These are phyloP conservation scores for Cotesia chilonis DNA, from an alignment of 1,140 invertebrate species.

Conservation along the genomic window DNA sequence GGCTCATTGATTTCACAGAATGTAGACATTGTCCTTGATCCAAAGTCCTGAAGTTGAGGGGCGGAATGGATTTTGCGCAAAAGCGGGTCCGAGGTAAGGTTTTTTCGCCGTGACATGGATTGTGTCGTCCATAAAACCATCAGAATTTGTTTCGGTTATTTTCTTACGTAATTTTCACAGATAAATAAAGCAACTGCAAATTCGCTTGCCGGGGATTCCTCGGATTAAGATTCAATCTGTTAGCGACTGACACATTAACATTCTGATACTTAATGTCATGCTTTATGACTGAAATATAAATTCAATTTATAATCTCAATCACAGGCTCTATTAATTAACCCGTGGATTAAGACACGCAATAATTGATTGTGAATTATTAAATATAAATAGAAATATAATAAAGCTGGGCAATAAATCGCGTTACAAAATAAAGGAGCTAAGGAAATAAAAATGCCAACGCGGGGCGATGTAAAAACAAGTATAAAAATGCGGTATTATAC, in stretches of 20 bases:
- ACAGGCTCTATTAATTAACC: too few relatives aligned
- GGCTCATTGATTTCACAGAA: slow-evolving; percentile 28
- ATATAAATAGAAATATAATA: too few relatives aligned
- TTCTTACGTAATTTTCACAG: slow-evolving; percentile 21
- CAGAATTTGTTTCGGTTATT: slow-evolving; percentile 56
- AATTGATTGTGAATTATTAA: too few relatives aligned
- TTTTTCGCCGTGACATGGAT: slow-evolving; percentile 61
- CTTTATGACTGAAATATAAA: neutral
- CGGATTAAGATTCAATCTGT: neutral
- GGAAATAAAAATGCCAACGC: neutral
- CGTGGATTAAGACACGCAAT: too few relatives aligned
- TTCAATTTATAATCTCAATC: too few relatives aligned
- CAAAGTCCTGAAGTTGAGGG: slow-evolving; percentile 28
- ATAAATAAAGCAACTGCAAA: neutral
- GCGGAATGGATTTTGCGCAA: slow-evolving; percentile 27
- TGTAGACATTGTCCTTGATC: slow-evolving; percentile 29
- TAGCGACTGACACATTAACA: neutral
- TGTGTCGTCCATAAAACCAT: slow-evolving; percentile 41
- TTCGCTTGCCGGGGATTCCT: neutral
- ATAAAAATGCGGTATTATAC: slow-evolving; percentile 5
- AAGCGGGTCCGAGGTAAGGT: slow-evolving; percentile 18
- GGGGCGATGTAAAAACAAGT: neutral
- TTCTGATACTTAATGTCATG: neutral
- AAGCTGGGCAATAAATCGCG: neutral
- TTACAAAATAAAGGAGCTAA: neutral